Conservation (phyloP, 1,140 invertebrate species). For the Prorops nasuta region DNA sequence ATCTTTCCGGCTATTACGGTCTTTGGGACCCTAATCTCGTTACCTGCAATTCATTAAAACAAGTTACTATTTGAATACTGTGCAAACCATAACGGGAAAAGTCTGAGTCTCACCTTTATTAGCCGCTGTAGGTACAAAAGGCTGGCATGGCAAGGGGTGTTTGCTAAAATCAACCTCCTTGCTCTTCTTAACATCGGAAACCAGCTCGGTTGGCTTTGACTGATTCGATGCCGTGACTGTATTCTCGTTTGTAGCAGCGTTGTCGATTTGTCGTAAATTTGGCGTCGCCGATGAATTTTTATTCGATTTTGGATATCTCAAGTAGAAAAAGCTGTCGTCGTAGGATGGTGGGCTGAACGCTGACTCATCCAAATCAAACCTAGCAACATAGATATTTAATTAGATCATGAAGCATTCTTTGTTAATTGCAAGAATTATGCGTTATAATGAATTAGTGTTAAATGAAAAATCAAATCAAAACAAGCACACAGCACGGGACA, state of each 20-base stretch:
- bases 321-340: conserved; percentile 70
- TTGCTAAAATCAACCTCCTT: conserved; percentile 63
- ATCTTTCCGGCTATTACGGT: conserved; percentile 19
- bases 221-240: conserved; percentile 24
- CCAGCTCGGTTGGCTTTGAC: conserved; percentile 21
- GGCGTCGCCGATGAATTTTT: conserved; percentile 25
- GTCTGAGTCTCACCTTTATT: conserved; percentile 41
- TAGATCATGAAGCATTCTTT: neutral
- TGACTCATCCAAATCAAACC: conserved; percentile 67
- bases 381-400: conserved; percentile 48
- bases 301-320: conserved; percentile 58
- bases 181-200: conserved; percentile 29
- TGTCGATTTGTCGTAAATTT: conserved; percentile 38
- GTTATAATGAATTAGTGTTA: neutral
- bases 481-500: neutral
- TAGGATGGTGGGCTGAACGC: conserved; percentile 69
- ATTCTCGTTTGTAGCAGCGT: conserved; percentile 37
- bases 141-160: conserved; percentile 67
- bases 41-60: too few species aligned
- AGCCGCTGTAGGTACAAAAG: conserved; percentile 53
- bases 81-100: too few species aligned
- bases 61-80: too few species aligned
- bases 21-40: conserved; percentile 26
- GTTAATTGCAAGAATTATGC: neutral
- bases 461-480: conserved; percentile 7